Base-by-base conservation (phyloP, 2,888 invertebrate species). In the Sarcophaga subvicina region DNA sequence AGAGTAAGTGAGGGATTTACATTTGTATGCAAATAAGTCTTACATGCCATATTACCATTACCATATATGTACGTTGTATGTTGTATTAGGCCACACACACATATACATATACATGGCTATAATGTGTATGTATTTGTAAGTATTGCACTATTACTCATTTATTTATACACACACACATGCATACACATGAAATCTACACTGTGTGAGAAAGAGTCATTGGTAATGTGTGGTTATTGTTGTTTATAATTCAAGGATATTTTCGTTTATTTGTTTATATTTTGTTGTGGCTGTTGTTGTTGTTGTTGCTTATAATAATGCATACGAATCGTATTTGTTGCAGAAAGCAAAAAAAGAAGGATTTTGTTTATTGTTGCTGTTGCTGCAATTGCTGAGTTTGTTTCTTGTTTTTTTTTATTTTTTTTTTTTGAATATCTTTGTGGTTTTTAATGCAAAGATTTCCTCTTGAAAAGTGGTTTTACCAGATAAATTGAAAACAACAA, bases 201-300 rank as follows among this genome's bases (percentile, higher is more conserved):
- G 27, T 37, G 27, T 59, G 6, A 54, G 54, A 47, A 17, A 14
- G 14, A 54, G 12, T 54, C 20, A 11, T 72, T 67, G 63, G 4
- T 60, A 12, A 22, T 62, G 60, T 82, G 47, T 73, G 75, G 67
- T 83, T 83, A 71, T 60, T 80, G 76, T 72, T 27, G 45, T 86
- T 80, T 86, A 63, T 67, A 69, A 83, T 83, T 86, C 86, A 86
- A 80, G 86, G 86, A 83, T 83, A 80, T 76, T 83, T 54, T 80
- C 37, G 37, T 37, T 82, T 49, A 76, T 71, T 67, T 82, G 54
- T 66, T 75, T 66, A 73, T 86, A 60, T 75, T n/a, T 70, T 63
- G 37, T 73, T 63, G n/a, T 76, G 67, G 60, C 69, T 73, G 47
- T 67, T 67, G 14, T 69, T 78, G 12, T 49, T 22, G 25, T 45